Conservation (phyloP, 2,888 invertebrate genomes). For the Drosophila neutralis region DNA sequence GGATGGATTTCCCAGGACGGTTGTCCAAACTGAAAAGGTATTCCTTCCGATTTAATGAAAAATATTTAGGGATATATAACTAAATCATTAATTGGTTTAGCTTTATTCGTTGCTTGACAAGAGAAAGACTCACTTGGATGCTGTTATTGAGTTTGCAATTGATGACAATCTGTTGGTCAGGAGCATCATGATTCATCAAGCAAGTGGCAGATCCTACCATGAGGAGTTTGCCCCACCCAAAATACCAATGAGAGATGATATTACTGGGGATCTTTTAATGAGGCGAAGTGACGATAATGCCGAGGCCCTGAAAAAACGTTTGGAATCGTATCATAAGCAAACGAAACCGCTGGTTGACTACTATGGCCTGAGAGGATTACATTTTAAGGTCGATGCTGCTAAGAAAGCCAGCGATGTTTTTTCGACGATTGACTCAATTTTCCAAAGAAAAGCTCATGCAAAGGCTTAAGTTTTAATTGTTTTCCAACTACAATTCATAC, state of each 20-base stretch:
- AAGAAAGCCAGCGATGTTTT: conserved; percentile 92
- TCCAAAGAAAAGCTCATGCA: conserved; percentile 83
- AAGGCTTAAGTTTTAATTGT: conserved; percentile 67
- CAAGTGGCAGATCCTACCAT: conserved; percentile 97
- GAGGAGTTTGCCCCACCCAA: conserved; percentile 98
- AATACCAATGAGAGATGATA: conserved; percentile 95
- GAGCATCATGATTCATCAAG: conserved; percentile 95
- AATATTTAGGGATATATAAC: neutral
- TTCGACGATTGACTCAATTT: conserved; percentile 92
- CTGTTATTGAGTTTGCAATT: conserved; percentile 97
- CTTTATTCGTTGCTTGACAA: conserved; percentile 94
- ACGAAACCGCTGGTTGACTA: conserved; percentile 97
- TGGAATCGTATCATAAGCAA: conserved; percentile 94
- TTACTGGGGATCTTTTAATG: conserved; percentile 96
- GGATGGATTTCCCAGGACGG: conserved; percentile 98
- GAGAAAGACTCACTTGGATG: conserved; percentile 92
- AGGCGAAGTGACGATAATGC: conserved; percentile 97
- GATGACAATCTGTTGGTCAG: conserved; percentile 94
- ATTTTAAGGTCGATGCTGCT: conserved; percentile 93
- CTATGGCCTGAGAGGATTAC: conserved; percentile 92
- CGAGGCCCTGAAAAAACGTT: conserved; percentile 94
- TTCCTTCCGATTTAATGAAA: neutral
- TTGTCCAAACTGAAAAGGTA: conserved; percentile 97
- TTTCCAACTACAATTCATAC: conserved; percentile 29
- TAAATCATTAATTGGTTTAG: conserved; percentile 85